Evolutionary conservation across 2,888 invertebrate genomes (phyloP).

Genomic region (Athripsodes cinereus): DNA sequence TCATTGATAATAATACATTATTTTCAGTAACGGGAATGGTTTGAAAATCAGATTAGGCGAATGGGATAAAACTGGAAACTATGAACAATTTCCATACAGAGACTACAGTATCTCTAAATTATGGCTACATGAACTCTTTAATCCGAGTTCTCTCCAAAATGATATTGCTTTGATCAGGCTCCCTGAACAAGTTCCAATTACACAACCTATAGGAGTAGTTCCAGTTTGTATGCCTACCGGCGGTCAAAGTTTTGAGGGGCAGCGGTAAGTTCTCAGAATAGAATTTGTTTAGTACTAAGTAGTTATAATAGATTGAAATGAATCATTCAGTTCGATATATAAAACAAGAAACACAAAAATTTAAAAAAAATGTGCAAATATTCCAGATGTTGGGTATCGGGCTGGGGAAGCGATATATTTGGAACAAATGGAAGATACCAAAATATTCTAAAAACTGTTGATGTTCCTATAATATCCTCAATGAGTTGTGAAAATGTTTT

Average conservation of each 20-base stretch:
- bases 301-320: no score
- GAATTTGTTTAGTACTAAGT: no score
- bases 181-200: conserved; percentile 46
- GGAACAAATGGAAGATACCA: conserved; percentile 52
- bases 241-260: conserved; percentile 43
- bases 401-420: conserved; percentile 84
- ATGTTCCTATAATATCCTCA: conserved; percentile 62
- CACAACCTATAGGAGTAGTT: conserved; percentile 44
- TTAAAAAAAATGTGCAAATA: no score
- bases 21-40: conserved; percentile 30
- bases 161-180: conserved; percentile 76
- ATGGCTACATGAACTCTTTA: conserved; percentile 60
- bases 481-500: conserved; percentile 59
- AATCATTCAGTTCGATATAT: no score
- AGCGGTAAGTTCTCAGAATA: conserved; percentile 36
- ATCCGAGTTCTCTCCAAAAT: conserved; percentile 65
- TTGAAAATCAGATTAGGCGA: conserved; percentile 69
- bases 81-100: conserved; percentile 59
- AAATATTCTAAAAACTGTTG: conserved; percentile 67
- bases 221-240: conserved; percentile 55
- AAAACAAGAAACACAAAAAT: no score
- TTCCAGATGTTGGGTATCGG: conserved; percentile 61
- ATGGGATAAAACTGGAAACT: conserved; percentile 62
- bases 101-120: conserved; percentile 55
- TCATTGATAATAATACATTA: no score